phyloP scores from a whole-genome alignment of 2,797 vertebrate genomes.

The Phataginus tetradactyla region DNA sequence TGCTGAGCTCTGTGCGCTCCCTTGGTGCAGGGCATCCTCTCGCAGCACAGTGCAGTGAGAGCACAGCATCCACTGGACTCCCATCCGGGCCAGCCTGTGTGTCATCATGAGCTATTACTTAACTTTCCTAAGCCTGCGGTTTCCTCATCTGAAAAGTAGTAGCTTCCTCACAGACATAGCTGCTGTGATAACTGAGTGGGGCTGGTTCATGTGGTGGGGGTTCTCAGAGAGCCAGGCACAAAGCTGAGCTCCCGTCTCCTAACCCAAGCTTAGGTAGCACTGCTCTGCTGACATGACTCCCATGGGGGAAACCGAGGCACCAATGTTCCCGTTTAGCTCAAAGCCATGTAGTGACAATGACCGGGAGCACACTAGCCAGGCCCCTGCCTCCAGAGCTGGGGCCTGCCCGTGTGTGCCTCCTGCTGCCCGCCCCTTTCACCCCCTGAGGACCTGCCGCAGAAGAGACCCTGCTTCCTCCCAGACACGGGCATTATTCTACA shows the following conservation, averaged over 20 bases:
- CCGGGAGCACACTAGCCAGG: accelerated
- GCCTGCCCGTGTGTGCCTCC: background rate
- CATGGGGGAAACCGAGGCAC: background rate
- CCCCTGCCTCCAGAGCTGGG: background rate
- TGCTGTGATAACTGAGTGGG: background rate
- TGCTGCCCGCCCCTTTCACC: background rate
- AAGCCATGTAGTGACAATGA: background rate
- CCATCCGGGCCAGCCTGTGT: background rate
- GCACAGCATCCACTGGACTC: background rate
- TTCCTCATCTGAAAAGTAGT: background rate
- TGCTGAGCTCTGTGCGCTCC: background rate
- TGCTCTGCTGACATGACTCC: background rate
- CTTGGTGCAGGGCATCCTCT: no score
- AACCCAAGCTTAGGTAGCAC: background rate
- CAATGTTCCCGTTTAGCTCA: background rate
- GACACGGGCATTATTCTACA: accelerated
- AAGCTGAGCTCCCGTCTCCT: background rate
- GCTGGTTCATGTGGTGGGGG: accelerated
- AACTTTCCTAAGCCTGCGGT: background rate
- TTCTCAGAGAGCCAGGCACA: background rate
- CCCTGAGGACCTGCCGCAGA: accelerated
- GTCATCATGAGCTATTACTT: background rate
- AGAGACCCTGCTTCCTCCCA: background rate
- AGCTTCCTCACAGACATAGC: background rate
- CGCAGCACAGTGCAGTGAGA: accelerated